Evolutionary conservation across 2,113 vertebrate species (phyloP), one percentile per base, ranked within the genome.

Genomic region (Larimichthys crocea): DNA sequence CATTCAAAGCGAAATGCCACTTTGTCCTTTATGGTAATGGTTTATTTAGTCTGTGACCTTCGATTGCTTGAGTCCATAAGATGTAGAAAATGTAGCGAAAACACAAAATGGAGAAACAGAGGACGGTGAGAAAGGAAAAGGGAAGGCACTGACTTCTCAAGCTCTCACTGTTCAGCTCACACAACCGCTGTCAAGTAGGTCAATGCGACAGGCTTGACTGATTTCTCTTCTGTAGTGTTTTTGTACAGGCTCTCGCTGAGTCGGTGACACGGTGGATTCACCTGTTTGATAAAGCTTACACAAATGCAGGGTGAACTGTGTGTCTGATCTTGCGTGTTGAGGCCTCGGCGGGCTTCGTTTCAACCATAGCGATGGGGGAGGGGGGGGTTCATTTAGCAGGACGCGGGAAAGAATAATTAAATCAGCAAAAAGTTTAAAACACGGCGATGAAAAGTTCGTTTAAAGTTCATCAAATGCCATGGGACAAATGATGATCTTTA

Each of bases 121-220:
- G 17, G 44, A 75, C 26, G 8, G 65, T 3, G 42, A 46, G 74
- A 60, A 61, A 49, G 73, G 57, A 56, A 53, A 12, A 29, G 79
- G 53, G 31, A 44, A 66, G 42, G 76, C 42, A 63, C 56, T 49
- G 72, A 62, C 74, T 89, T 79, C 71, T 73, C 48, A 9, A 48
- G 79, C 85, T 80, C 83, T 79, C 80, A 56, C 69, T 57, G 75
- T 74, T 89, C 26, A 17, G 77, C 79, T 86, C 79, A 81, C 77
- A 71, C 77, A 40, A 20, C 66, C 67, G 11, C 84, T 59, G 83
- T 89, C 89, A 92, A 92, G 83, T 92, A 90, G 91, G 89, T 91
- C 92, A 91, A 63, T 48, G 83, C 77, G 70, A 84, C 86, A 84
- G 84, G 88, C 88, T 82, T 82, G 83, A 91, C 86, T 87, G 88